Evolutionary conservation across 2,113 vertebrate genomes (phyloP).

Genomic region (Apodemus speciosus): DNA sequence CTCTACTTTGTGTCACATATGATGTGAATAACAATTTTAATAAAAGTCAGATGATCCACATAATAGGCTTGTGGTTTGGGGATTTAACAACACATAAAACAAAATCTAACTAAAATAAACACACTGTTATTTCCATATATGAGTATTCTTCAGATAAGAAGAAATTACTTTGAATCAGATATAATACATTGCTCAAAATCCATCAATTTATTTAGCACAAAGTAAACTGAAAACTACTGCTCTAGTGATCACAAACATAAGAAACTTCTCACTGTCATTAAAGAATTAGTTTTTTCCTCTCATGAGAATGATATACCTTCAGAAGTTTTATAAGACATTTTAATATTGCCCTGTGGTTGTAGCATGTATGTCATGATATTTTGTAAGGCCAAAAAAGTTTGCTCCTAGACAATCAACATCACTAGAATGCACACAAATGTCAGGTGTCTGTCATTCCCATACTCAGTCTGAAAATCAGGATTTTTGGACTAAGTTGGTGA

Average conservation of each 20-base stretch:
- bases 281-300: background rate
- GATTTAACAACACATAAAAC: background rate
- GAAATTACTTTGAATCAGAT: background rate
- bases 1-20: background rate
- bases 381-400: no score
- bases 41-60: background rate
- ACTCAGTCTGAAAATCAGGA: background rate
- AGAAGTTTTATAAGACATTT: background rate
- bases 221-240: background rate
- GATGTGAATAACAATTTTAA: background rate
- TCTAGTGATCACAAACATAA: background rate
- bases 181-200: background rate
- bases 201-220: background rate
- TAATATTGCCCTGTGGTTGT: background rate
- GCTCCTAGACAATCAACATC: no score
- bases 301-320: background rate
- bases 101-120: background rate
- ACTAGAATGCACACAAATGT: background rate
- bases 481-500: background rate
- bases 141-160: background rate
- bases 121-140: background rate
- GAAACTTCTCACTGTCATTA: background rate
- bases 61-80: background rate
- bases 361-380: no score
- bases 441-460: no score